phyloP scores from a whole-genome alignment of 2,113 vertebrate species.

The Lepisosteus osseus region DNA sequence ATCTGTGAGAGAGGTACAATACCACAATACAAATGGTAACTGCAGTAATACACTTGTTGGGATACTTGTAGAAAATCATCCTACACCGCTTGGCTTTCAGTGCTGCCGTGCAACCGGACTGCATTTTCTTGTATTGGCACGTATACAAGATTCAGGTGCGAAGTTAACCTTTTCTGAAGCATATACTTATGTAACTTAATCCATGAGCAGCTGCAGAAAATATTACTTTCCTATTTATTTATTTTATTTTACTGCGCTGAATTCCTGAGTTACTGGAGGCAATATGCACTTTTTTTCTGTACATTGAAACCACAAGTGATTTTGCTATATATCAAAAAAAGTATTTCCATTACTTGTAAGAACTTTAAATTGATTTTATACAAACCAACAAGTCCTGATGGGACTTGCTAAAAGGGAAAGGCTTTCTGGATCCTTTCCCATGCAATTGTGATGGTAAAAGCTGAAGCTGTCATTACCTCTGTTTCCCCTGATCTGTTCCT shows the following conservation, averaged over 20 bases:
- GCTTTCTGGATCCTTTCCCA: background rate
- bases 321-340: background rate
- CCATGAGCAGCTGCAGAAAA: conserved; percentile 14
- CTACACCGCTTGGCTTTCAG: too few relatives aligned
- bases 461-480: conserved; percentile 30
- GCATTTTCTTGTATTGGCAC: background rate
- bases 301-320: background rate
- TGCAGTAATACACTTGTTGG: too few relatives aligned
- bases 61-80: too few relatives aligned
- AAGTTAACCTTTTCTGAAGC: conserved; percentile 12
- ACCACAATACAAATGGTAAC: too few relatives aligned
- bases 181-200: conserved; percentile 12
- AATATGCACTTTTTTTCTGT: background rate
- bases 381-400: background rate
- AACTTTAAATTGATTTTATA: background rate
- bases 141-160: background rate
- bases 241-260: conserved; percentile 2
- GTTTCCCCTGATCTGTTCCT: conserved; percentile 57
- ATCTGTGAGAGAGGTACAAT: too few relatives aligned
- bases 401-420: conserved; percentile 8
- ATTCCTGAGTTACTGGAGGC: background rate
- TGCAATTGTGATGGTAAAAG: conserved; percentile 4
- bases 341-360: conserved; percentile 2
- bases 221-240: background rate
- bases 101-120: background rate